Evolutionary conservation across 2,113 vertebrate genomes (phyloP).

Genomic region (Pachyramphus minor): DNA sequence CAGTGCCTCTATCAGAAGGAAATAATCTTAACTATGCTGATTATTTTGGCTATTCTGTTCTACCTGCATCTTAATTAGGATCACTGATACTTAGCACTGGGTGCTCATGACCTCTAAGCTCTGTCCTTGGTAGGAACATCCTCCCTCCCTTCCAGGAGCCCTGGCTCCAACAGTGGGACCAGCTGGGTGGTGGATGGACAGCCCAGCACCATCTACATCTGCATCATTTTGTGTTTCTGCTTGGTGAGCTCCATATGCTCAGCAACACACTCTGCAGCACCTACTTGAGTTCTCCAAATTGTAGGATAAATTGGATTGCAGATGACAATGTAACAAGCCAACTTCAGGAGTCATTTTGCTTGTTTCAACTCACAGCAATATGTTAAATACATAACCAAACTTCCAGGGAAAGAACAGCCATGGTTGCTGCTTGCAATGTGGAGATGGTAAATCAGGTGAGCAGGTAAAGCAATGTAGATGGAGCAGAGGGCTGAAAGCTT

Average conservation of each 20-base stretch:
- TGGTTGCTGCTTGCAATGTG: not conserved
- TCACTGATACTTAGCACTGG: not conserved
- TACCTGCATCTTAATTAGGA: not conserved
- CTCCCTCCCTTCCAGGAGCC: not conserved
- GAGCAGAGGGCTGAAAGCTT: not conserved
- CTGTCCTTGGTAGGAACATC: not conserved
- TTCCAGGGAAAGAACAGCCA: not conserved
- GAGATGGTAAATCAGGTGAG: not conserved
- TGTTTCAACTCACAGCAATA: not conserved
- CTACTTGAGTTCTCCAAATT: not conserved
- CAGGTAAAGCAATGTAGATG: not conserved
- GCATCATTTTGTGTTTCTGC: not conserved
- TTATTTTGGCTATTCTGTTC: not conserved
- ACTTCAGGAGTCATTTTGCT: not conserved
- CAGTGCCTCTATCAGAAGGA: not conserved
- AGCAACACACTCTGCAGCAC: not conserved
- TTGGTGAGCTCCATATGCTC: not conserved
- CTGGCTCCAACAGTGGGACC: accelerated
- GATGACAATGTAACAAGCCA: not conserved
- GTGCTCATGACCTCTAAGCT: not conserved
- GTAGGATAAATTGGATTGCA: not conserved
- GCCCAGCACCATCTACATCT: not conserved
- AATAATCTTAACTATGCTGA: not conserved
- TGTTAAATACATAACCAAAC: not conserved
- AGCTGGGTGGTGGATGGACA: not conserved